Conservation (phyloP, 2,888 invertebrate genomes). For the Lapara coniferarum region DNA sequence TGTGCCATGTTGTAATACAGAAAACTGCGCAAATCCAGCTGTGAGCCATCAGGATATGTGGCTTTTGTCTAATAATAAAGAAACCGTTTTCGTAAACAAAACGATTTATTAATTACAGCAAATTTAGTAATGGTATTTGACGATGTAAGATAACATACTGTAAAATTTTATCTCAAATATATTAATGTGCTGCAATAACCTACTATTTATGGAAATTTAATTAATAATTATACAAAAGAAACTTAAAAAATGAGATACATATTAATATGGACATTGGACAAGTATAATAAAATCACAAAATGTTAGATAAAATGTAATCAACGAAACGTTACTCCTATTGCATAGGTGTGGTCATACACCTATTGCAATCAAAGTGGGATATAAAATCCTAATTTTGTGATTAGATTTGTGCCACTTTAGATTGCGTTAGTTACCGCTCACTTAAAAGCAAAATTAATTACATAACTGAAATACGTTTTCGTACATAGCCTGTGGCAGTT, state of each 20-base stretch:
- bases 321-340: background rate
- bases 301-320: background rate
- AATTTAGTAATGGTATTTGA: background rate
- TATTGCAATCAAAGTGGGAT: too few species aligned
- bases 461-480: conserved; percentile 1
- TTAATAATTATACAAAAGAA: too few species aligned
- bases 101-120: background rate
- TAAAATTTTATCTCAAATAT: too few species aligned
- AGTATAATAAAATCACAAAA: too few species aligned
- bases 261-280: too few species aligned
- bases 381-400: background rate
- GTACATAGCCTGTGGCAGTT: conserved; percentile 8
- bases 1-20: conserved; percentile 5
- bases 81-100: background rate
- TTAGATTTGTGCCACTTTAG: background rate
- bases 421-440: background rate
- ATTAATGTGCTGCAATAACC: too few species aligned
- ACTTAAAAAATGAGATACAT: too few species aligned
- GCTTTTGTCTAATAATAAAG: conserved; percentile 2
- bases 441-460: conserved; percentile 2
- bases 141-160: too few species aligned
- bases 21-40: conserved; percentile 4
- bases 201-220: too few species aligned
- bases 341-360: background rate
- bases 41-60: background rate